Conservation (phyloP, 2,888 invertebrate species). For the Drosophila kambysellisi region DNA sequence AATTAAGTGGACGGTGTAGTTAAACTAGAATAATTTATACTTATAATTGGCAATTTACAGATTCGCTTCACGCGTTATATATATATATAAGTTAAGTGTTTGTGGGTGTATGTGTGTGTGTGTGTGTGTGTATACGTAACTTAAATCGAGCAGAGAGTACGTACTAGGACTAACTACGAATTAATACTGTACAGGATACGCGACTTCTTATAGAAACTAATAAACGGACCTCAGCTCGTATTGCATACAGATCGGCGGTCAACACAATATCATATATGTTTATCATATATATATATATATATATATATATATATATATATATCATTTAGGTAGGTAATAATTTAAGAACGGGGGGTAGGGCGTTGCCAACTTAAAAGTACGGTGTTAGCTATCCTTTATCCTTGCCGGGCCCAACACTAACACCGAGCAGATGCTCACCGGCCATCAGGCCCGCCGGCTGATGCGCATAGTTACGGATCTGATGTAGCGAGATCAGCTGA, state of each 20-base stretch:
- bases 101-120: neutral
- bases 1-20: conserved; percentile 59
- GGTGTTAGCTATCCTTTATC: conserved; percentile 84
- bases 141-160: conserved; percentile 30
- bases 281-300: conserved; percentile 4
- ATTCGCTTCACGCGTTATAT: conserved; percentile 24
- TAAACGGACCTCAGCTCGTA: conserved; percentile 41
- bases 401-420: conserved; percentile 85
- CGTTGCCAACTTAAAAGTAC: conserved; percentile 80
- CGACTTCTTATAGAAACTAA: conserved; percentile 46
- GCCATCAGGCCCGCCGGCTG: conserved; percentile 92
- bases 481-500: conserved; percentile 97
- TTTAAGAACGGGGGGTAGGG: conserved; percentile 24
- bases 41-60: conserved; percentile 62
- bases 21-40: conserved; percentile 53
- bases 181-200: conserved; percentile 76
- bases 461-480: conserved; percentile 98
- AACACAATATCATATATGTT: conserved; percentile 37
- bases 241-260: conserved; percentile 61
- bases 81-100: conserved; percentile 20
- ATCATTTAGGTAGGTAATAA: conserved; percentile 25
- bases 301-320: no score
- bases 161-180: conserved; percentile 71
- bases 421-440: conserved; percentile 88
- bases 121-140: conserved; percentile 20